Base-by-base conservation (phyloP, 1,140 invertebrate species). In the Drosophila parabipectinata region DNA sequence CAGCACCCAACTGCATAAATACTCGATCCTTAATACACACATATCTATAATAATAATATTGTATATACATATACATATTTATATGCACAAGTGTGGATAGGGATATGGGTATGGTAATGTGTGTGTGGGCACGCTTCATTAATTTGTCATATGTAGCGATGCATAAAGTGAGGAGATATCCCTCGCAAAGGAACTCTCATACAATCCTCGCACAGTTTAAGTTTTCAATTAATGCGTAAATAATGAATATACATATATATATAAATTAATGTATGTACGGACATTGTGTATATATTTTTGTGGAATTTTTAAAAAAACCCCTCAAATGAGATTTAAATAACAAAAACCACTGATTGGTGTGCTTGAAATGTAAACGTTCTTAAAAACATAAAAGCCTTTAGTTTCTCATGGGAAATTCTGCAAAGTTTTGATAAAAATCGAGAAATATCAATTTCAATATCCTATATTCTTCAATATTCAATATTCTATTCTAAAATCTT, bases 141-240 rank as follows among this genome's bases (percentile, higher is more conserved):
- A 84, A 84, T 84, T 84, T 84, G 81, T 81, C 81, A 84, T 84
- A 80, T 79, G 81, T 73, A 81, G 68, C 68, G 73, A 69, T 77
- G 77, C 81, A 84, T 85, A 67, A 84, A 85, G 53, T 53, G 71
- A 64, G 50, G 58, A 44, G 71, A 61, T 61, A 72, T 72, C 64
- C 63, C 50, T 56, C n/a, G 39, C 72, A 44, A 56, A 78, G 58
- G 50, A 44, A 48, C 64, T 66, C 47, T 1, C n/a, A n/a, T 26
- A 15, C 41, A 15, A 59, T 68, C 12, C 62, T 45, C 62, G 32
- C 34, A 47, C 68, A 79, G 59, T 69, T 79, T 64, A 79, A 84
- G 48, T 72, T 75, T 85, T 66, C 81, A 84, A 84, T 84, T 84
- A 84, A 85, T 79, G 60, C 51, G 69, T 62, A 85, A 83, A 74